Conservation (phyloP, 30 jellyfish, hydroid and myxozoan genomes). For the Catostylus mosaicus region DNA sequence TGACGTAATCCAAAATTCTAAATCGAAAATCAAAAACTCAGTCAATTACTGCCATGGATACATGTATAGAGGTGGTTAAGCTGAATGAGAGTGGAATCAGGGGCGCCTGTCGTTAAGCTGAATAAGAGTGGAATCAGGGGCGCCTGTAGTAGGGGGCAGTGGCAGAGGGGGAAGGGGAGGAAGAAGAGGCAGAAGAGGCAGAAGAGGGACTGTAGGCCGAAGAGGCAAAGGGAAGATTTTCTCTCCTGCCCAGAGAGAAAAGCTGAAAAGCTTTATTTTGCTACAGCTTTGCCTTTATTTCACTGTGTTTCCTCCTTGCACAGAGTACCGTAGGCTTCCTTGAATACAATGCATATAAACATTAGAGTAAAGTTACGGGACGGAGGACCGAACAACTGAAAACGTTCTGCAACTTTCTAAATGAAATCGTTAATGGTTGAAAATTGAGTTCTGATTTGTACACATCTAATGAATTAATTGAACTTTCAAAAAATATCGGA, state of each 20-base stretch:
- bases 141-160: not conserved
- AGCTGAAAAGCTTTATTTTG: too few relatives aligned
- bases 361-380: too few relatives aligned
- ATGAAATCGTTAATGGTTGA: not conserved
- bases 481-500: not conserved
- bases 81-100: not conserved
- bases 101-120: not conserved
- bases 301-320: too few relatives aligned
- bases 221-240: too few relatives aligned
- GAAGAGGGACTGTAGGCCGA: not conserved
- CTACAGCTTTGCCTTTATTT: too few relatives aligned
- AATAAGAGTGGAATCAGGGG: not conserved
- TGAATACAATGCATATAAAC: too few relatives aligned
- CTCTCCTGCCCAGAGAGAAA: too few relatives aligned
- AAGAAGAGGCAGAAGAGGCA: not conserved
- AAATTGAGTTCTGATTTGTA: not conserved
- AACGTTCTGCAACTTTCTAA: not conserved
- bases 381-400: too few relatives aligned
- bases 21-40: not conserved
- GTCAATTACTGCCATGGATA: not conserved
- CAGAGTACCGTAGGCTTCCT: too few relatives aligned
- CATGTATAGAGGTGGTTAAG: not conserved
- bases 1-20: constrained; percentile 51
- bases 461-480: not conserved
- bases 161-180: not conserved